Evolutionary conservation across 2,113 vertebrate species (phyloP), one percentile per base, ranked within the genome.

Genomic region (Etheostoma cragini): DNA sequence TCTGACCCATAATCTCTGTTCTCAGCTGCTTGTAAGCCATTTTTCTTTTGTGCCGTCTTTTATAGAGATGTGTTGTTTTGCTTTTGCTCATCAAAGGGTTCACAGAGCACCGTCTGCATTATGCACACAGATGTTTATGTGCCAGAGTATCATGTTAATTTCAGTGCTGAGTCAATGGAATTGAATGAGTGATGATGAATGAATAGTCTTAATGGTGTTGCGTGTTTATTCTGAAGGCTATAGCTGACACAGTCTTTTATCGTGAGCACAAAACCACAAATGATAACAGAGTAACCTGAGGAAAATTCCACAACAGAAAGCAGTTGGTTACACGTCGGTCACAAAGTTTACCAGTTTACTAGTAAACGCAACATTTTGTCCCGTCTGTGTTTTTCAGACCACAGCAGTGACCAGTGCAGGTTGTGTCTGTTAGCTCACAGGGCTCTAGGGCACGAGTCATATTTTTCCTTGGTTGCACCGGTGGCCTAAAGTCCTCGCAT

Each of bases 1-100:
- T 77, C 85, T 88, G 83, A 89, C 83, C 84, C 86, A 54, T 74
- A 87, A 90, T 89, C 81, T 88, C 60, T 76, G 38, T 83, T 78
- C 76, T 86, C 64, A 35, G 77, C 64, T 50, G 73, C 79, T 83
- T 87, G 80, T 81, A 80, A 83, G 66, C 33, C 83, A 54, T 72
- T 88, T 78, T 67, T 70, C 47, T 71, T 85, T 75, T 72, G 75
- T 85, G 54, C 66, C 21, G 35, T 81, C 47, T 62, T 47, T 75
- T 72, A 65, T 70, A 49, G 45, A 58, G 70, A 74, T 22, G 57
- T 70, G 49, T 65, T 65, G 78, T 78, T 83, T 84, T 74, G 47
- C 63, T 71, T 11, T 30, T 3, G 67, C 73, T 77, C 62, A 64
- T 80, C 58, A 76, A 73, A 35, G 64, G 24, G 10, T 46, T 57